Base-by-base conservation (phyloP, 1,140 invertebrate genomes). In the Calosoma granatense region DNA sequence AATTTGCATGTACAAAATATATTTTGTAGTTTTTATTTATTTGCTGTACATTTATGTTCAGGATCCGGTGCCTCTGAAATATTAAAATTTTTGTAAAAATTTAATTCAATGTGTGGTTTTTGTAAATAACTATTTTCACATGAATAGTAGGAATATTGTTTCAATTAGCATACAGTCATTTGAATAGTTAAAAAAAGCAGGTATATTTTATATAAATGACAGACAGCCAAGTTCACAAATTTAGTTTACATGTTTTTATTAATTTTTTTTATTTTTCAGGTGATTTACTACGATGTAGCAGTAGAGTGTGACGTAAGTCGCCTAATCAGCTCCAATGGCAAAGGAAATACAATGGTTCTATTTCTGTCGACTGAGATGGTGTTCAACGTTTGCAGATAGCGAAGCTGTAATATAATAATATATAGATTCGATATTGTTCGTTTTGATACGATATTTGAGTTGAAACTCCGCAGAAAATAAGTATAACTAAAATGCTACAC, bases 341-440 rank as follows among this genome's bases (percentile, higher is more conserved):
- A 64, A 1, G 91, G 91, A 70, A 94, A 94, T 20, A 94, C 88
- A 59, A 94, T 93, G 0, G 91, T 94, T 0, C 90, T 92, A 68
- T 93, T 94, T 71, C 93, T 93, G 72, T 94, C 92, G 6, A 89
- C 87, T n/a, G 89, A 88, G 59, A 94, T 91, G 43, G 84, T 86
- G 72, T 85, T 92, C 53, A 94, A 74, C 0, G 90, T 92, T 77
- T 93, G 86, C 20, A 78, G 60, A 47, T 47, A 47, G 9, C 41
- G 6, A 3, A 47, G 15, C 41, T 47, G n/a, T n/a, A n/a, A n/a
- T n/a, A n/a, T n/a, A n/a, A n/a, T n/a, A n/a, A n/a, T n/a, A n/a
- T n/a, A n/a, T n/a, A n/a, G n/a, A n/a, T n/a, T n/a, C n/a, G n/a
- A n/a, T n/a, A n/a, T n/a, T n/a, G n/a, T n/a, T n/a, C n/a, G n/a